Evolutionary conservation across 2,888 invertebrate species (phyloP).

Genomic region (Sturmia bella): DNA sequence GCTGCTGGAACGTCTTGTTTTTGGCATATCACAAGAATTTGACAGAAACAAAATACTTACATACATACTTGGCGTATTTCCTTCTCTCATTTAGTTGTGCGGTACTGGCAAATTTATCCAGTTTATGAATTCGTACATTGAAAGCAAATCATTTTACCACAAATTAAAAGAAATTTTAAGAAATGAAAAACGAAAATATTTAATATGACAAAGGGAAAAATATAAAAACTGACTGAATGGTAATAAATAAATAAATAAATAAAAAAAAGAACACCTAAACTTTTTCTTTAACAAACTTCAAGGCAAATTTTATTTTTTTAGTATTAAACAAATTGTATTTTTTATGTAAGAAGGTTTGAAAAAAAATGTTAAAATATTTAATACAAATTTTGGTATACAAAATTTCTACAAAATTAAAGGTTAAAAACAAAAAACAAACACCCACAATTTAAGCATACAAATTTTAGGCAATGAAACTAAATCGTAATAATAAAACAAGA

Average conservation of each 20-base stretch:
- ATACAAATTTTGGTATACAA: conserved; percentile 69
- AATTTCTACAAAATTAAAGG: conserved; percentile 65
- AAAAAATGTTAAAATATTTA: conserved; percentile 62
- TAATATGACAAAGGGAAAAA: conserved; percentile 22
- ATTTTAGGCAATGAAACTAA: conserved; percentile 66
- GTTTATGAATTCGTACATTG: not conserved
- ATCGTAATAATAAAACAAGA: conserved; percentile 44
- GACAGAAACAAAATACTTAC: too few relatives aligned
- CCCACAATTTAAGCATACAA: conserved; percentile 49
- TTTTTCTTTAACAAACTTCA: conserved; percentile 50
- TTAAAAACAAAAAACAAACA: conserved; percentile 28
- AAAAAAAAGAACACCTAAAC: not conserved
- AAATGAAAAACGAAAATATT: conserved; percentile 41
- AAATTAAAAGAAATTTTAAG: conserved; percentile 25
- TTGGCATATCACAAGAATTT: too few relatives aligned
- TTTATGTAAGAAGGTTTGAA: conserved; percentile 66
- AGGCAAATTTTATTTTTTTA: conserved; percentile 66
- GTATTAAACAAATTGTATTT: conserved; percentile 63
- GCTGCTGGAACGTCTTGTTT: too few relatives aligned
- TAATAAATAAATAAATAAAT: conserved; percentile 49
- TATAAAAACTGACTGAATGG: conserved; percentile 64
- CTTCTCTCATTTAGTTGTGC: too few relatives aligned
- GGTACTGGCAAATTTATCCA: too few relatives aligned
- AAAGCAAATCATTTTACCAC: conserved; percentile 38
- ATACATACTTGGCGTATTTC: too few relatives aligned